A percentile compares a stretch with the other conserved stretches of the same genome.
Evolutionary conservation across 2,797 vertebrate genomes (phyloP).

Genomic region (Hyperoplus immaculatus): DNA sequence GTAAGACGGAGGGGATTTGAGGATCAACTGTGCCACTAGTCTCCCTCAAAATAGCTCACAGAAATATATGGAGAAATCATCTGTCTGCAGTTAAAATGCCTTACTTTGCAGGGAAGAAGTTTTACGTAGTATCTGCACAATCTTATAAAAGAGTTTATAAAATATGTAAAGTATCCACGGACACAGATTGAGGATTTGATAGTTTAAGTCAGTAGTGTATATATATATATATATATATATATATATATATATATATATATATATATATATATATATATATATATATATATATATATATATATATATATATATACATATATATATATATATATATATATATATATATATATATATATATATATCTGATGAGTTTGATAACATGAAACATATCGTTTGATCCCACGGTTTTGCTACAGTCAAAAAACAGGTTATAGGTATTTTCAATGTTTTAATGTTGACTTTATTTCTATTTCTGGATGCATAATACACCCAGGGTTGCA

Average conservation of each 20-base stretch:
- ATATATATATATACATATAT: too few relatives aligned
- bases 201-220: neutral
- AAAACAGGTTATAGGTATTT: neutral
- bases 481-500: neutral
- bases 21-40: slow-evolving; percentile 35
- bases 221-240: too few relatives aligned
- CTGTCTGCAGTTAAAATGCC: slow-evolving; percentile 9
- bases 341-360: too few relatives aligned
- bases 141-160: neutral
- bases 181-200: neutral
- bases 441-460: neutral
- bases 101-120: neutral
- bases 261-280: too few relatives aligned
- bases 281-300: too few relatives aligned
- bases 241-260: too few relatives aligned
- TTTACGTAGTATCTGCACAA: neutral
- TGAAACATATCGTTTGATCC: too few relatives aligned
- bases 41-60: slow-evolving; percentile 38
- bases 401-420: neutral
- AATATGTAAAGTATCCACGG: neutral
- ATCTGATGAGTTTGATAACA: too few relatives aligned
- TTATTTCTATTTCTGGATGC: neutral
- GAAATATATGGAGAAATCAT: slow-evolving; percentile 17
- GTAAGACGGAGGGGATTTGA: neutral
- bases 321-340: too few relatives aligned